Evolutionary conservation across 2,888 invertebrate genomes (phyloP).

Genomic region (Tridacna crocea): DNA sequence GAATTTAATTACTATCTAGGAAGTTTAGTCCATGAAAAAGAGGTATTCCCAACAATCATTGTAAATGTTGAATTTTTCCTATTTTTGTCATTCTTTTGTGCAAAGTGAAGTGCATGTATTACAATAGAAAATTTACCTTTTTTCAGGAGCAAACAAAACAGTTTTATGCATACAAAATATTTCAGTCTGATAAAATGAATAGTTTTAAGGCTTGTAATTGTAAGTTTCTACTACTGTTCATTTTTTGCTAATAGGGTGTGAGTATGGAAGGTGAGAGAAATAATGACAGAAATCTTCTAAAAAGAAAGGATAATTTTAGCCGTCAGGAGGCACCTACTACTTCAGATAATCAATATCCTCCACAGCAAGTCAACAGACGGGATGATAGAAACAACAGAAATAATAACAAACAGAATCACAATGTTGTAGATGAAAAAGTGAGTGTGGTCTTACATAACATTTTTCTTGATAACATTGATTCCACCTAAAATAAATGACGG

Average conservation of each 20-base stretch:
- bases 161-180: too few species aligned
- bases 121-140: too few species aligned
- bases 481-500: neutral
- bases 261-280: slow-evolving; percentile 80
- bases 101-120: too few species aligned
- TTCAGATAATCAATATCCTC: slow-evolving; percentile 27
- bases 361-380: slow-evolving; percentile 42
- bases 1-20: too few species aligned
- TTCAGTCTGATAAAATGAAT: too few species aligned
- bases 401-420: slow-evolving; percentile 59
- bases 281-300: slow-evolving; percentile 74
- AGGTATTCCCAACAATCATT: too few species aligned
- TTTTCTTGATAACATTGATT: neutral
- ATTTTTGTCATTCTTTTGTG: too few species aligned
- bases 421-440: slow-evolving; percentile 31
- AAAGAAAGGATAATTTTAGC: slow-evolving; percentile 67
- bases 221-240: too few species aligned
- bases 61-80: too few species aligned
- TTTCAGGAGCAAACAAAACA: too few species aligned
- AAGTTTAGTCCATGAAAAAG: too few species aligned
- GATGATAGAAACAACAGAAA: slow-evolving; percentile 74
- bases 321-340: slow-evolving; percentile 61
- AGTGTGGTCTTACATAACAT: slow-evolving; percentile 1
- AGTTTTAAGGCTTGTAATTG: too few species aligned
- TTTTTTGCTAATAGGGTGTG: slow-evolving; percentile 52